These are phyloP conservation scores for Hystrix cristata DNA, from an alignment of 2,113 vertebrate genomes.

Conservation along the genomic window DNA sequence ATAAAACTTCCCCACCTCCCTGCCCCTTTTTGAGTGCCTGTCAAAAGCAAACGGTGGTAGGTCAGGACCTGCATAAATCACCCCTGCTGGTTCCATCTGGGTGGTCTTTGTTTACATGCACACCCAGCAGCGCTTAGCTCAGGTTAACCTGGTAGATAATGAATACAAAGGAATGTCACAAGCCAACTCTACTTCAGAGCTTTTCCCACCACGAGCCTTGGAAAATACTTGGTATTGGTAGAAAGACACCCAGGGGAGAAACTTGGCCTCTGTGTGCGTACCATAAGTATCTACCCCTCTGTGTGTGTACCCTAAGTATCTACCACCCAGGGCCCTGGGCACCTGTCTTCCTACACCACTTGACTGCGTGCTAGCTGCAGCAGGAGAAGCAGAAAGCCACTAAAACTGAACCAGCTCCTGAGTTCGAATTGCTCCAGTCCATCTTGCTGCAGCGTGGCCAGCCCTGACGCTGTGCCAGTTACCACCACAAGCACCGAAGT, in stretches of 20 bases:
- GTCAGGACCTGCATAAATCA: not conserved
- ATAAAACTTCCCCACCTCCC: not conserved
- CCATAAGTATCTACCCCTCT: too few species aligned
- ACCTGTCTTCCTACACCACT: not conserved
- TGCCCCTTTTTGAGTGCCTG: constrained; percentile 1
- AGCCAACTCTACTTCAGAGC: not conserved
- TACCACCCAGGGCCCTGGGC: not conserved
- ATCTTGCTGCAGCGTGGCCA: not conserved
- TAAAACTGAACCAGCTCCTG: constrained; percentile 3
- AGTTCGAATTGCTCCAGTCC: constrained; percentile 12
- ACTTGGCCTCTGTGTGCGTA: not conserved
- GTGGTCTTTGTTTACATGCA: not conserved
- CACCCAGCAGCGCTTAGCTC: not conserved
- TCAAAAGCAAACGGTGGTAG: not conserved
- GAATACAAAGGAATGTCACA: not conserved
- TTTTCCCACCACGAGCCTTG: not conserved
- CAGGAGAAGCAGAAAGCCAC: not conserved
- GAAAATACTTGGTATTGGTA: constrained; percentile 39
- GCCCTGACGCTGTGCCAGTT: constrained; percentile 34
- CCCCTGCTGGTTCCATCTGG: not conserved
- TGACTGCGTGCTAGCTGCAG: not conserved
- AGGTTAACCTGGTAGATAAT: not conserved
- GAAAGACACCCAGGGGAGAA: not conserved
- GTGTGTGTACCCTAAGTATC: too few species aligned
- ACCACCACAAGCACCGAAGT: constrained; percentile 50